Percentiles rank a stretch among this genome's conserved stretches.
Conservation (phyloP, 2,113 vertebrate genomes). For the Ceuthmochares aereus region DNA sequence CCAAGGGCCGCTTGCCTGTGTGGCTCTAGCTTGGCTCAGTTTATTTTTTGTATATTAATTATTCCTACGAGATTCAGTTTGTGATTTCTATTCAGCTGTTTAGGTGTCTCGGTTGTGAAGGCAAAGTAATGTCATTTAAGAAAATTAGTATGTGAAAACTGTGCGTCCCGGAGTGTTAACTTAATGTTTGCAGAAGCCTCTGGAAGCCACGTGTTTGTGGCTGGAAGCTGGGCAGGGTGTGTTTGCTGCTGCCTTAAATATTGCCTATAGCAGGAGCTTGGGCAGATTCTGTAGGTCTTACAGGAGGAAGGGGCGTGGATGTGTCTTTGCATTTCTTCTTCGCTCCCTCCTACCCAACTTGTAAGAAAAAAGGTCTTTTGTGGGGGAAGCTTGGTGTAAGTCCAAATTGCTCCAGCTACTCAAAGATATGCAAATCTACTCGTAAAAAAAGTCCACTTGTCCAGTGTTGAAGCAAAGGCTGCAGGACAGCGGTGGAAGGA, state of each 20-base stretch:
- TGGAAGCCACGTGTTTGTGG: not conserved
- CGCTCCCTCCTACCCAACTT: not conserved
- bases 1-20: not conserved
- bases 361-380: not conserved
- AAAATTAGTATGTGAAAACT: slow-evolving; percentile 35
- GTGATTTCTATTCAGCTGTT: slow-evolving; percentile 40
- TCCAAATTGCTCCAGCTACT: not conserved
- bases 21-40: not conserved
- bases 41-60: slow-evolving; percentile 42
- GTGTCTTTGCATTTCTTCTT: not conserved
- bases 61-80: slow-evolving; percentile 35
- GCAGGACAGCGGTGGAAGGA: rapidly evolving
- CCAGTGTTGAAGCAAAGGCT: not conserved
- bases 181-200: not conserved
- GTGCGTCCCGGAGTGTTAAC: slow-evolving; percentile 11
- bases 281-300: not conserved
- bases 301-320: not conserved
- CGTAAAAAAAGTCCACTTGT: not conserved
- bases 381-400: not conserved
- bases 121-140: slow-evolving; percentile 54
- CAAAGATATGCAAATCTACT: not conserved
- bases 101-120: not conserved
- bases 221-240: not conserved
- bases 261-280: not conserved
- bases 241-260: not conserved